Conservation (phyloP, 2,888 invertebrate genomes). For the Lasioglossum marginatum region DNA sequence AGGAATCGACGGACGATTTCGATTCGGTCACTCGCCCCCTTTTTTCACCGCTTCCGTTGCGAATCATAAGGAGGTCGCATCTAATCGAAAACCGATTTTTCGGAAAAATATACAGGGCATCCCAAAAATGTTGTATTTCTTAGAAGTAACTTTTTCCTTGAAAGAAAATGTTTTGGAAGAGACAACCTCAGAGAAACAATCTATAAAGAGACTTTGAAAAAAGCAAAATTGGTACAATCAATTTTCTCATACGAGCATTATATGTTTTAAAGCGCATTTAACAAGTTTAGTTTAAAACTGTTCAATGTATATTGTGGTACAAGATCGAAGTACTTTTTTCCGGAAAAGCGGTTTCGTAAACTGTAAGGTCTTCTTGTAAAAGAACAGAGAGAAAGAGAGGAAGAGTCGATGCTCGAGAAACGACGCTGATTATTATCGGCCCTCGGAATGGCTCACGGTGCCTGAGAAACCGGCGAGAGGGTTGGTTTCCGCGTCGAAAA, state of each 20-base stretch:
- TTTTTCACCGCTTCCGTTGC: conserved; percentile 20
- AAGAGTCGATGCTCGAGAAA: background rate
- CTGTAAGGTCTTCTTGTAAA: background rate
- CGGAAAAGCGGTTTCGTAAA: background rate
- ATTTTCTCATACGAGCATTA: too few relatives aligned
- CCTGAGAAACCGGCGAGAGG: conserved; percentile 26
- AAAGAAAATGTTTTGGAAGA: too few relatives aligned
- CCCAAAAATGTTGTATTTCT: background rate
- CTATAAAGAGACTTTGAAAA: too few relatives aligned
- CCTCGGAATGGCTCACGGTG: conserved; percentile 26
- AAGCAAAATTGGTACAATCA: too few relatives aligned
- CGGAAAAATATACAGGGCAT: background rate
- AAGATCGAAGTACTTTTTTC: background rate
- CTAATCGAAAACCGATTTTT: background rate
- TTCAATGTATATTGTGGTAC: background rate
- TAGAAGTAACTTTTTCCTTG: too few relatives aligned
- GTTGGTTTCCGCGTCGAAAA: conserved; percentile 19
- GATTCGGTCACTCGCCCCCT: background rate
- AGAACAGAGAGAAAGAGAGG: background rate
- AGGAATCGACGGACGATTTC: background rate
- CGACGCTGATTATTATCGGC: conserved; percentile 3
- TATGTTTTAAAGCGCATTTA: too few relatives aligned
- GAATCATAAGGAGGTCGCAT: background rate
- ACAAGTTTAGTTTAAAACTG: background rate
- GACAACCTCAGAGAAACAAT: too few relatives aligned